Percentiles rank a stretch among this genome's conserved stretches.
Evolutionary conservation across 92 coral and sea anemone genomes (phyloP).

Genomic region (Porites divaricata): DNA sequence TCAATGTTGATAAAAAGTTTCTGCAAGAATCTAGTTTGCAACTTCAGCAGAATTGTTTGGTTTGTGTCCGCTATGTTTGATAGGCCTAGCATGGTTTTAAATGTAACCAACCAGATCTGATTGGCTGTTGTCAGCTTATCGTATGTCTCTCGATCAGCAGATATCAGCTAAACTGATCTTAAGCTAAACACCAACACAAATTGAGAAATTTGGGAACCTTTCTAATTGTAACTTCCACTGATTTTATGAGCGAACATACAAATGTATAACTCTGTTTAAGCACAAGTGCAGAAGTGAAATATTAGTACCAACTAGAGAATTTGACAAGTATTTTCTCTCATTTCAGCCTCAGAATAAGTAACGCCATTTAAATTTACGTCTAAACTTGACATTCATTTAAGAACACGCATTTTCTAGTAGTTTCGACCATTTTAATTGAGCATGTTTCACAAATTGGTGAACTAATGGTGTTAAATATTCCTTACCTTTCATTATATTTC

Average conservation of each 20-base stretch:
- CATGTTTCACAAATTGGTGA: not conserved
- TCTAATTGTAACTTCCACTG: too few species aligned
- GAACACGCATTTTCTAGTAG: too few species aligned
- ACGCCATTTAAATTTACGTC: not conserved
- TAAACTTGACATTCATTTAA: not conserved
- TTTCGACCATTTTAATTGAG: slow-evolving; percentile 20
- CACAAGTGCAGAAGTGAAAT: not conserved
- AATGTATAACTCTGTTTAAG: not conserved
- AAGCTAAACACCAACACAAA: too few species aligned
- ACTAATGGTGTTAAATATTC: slow-evolving; percentile 1
- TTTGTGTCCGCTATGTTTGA: too few species aligned
- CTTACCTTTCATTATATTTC: not conserved
- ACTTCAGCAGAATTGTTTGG: too few species aligned
- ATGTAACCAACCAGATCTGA: not conserved
- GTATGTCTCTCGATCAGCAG: not conserved
- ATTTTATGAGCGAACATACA: too few species aligned
- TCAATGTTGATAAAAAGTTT: too few species aligned
- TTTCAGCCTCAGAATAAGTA: not conserved
- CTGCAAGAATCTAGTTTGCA: too few species aligned
- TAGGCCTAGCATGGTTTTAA: too few species aligned
- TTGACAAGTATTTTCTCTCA: not conserved
- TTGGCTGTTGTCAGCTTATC: not conserved
- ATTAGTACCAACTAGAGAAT: not conserved
- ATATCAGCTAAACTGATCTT: not conserved
- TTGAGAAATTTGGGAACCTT: too few species aligned